A percentile compares a stretch with the other conserved stretches of the same genome.
Evolutionary conservation across 2,888 invertebrate genomes (phyloP).

Genomic region (Mycogona germanica): DNA sequence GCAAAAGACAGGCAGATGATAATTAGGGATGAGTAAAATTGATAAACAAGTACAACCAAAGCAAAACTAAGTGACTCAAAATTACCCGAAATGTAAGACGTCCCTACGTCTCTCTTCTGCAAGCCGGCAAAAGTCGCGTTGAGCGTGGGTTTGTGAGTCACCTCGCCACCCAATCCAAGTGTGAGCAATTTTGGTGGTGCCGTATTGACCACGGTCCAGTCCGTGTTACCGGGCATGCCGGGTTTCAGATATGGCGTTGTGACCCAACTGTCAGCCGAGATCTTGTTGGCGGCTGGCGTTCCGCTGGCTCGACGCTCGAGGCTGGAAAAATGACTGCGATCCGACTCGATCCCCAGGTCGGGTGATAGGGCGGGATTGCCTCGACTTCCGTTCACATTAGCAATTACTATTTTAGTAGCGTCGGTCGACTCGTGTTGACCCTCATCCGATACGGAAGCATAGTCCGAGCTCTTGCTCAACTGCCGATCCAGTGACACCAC

Average conservation of each 20-base stretch:
- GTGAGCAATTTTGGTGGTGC: conserved; percentile 8
- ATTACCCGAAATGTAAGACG: too few species aligned
- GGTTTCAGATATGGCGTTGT: conserved; percentile 7
- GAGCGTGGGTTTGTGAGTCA: too few species aligned
- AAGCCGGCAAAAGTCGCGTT: too few species aligned
- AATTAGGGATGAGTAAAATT: too few species aligned
- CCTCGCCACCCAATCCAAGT: too few species aligned
- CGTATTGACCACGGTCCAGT: conserved; percentile 9
- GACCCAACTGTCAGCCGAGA: too few species aligned
- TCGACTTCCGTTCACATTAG: not conserved
- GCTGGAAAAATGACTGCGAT: conserved; percentile 17
- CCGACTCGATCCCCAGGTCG: conserved; percentile 23
- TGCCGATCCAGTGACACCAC: not conserved
- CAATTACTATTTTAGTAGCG: too few species aligned
- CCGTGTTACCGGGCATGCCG: conserved; percentile 1
- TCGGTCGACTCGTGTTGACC: not conserved
- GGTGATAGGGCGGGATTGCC: conserved; percentile 21
- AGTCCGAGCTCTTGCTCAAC: not conserved
- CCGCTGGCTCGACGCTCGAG: conserved; percentile 3
- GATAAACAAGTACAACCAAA: too few species aligned
- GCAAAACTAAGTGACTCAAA: too few species aligned
- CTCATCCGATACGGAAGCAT: not conserved
- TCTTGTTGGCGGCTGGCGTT: too few species aligned
- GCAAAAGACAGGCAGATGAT: too few species aligned
- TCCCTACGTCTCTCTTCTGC: too few species aligned